Base-by-base conservation (phyloP, 2,113 vertebrate species). In the Grammomys surdaster region DNA sequence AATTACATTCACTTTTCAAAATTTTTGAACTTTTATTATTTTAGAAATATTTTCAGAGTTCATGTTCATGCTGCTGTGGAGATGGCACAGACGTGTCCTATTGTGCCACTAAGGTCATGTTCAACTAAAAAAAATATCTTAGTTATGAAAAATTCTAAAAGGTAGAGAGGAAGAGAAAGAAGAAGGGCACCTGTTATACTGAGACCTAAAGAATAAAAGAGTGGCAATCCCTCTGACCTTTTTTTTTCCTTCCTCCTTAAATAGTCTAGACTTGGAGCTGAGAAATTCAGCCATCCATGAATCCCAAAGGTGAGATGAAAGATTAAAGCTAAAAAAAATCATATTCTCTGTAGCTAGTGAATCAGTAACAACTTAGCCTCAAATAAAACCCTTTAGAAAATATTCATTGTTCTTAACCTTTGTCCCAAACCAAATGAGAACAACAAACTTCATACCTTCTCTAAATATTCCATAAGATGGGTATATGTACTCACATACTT, bases 11-110 rank as follows among this genome's bases (percentile, higher is more conserved):
- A 70, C 19, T 67, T 82, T 91, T 82, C 20, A 87, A 31, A 60
- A 46, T 84, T 90, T 48, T 85, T 88, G 54, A 69, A 36, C 5
- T 88, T 90, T 90, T 72, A 54, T 70, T 89, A 85, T 90, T 95
- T 93, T 73, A 88, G 48, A n/a, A 77, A 60, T 60, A 73, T 56
- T 91, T 94, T 94, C 3, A 60, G 14, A 91, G 72, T 40, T 85
- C n/a, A 93, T 16, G 10, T 48, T 78, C 92, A 1, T 90, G 31
- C 24, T 81, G 84, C 43, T 43, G 26, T 63, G 33, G 60, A 80
- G 2, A 43, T 89, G 58, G 2, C 40, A 4, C 73, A 78, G 36
- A 46, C 17, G 22, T 96, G 70, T 26, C 72, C 46, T 96, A 58
- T 51, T 95, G 14, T 60, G 14, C 4, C 40, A 63, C 4, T 90